Evolutionary conservation across 2,888 invertebrate genomes (phyloP), one percentile per base, ranked within the genome.

Genomic region (Erpobdella octoculata): DNA sequence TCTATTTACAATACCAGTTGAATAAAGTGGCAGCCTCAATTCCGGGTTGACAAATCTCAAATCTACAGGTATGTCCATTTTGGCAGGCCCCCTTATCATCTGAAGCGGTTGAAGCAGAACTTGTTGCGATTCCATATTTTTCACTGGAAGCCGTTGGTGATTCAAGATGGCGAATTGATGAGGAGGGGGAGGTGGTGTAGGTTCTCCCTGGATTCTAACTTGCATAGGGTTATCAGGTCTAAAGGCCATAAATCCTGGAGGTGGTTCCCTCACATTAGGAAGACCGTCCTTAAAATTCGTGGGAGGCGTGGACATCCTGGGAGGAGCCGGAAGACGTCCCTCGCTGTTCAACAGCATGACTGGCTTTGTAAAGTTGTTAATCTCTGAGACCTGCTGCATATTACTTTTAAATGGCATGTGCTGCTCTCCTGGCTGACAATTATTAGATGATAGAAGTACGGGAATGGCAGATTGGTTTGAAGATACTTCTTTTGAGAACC

Each of bases 391-490:
- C 25, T 62, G 62, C 35, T 28, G 28, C 9, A 18, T 12, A 41
- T 41, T 41, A 15, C n/a, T 41, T 41, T 41, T 31, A 33, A 33
- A 8, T 8, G 35, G 62, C 28, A 33, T 28, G 35, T 21, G 6
- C 18, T 6, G 53, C 4, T 53, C 53, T 4, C 28, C 28, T 9
- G 18, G 9, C 53, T 53, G 21, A 28, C 53, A 53, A 28, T 62
- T 35, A 8, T n/a, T 33, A 62, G 62, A 62, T 0, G 59, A 59
- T 28, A 70, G 61, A 41, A 70, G 28, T 0, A 67, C 70, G 1
- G 70, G 70, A 12, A 70, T 70, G 2, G 70, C 21, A 37, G 70
- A 70, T 37, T 31, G 37, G 41, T 62, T 62, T 53, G 53, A 1
- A 8, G 53, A 28, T 25, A 25, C 28, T 0, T 53, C 53, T 8